Evolutionary conservation across 1,140 invertebrate species (phyloP).

Genomic region (Drosophila tani): DNA sequence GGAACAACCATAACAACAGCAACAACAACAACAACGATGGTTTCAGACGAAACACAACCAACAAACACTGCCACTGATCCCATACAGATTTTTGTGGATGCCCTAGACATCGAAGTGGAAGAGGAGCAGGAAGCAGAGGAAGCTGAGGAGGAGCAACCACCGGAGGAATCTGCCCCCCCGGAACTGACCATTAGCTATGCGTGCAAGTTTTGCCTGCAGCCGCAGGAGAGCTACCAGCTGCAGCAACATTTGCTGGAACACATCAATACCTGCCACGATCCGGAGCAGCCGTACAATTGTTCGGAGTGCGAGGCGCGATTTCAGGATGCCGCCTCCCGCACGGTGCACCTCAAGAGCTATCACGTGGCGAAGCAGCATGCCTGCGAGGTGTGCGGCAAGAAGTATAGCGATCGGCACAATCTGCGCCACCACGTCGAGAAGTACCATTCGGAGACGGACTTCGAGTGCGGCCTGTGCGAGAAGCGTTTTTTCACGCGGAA

Average conservation of each 20-base stretch:
- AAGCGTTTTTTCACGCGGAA: constrained; percentile 79
- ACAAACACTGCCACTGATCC: constrained; percentile 67
- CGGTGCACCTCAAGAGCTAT: constrained; percentile 70
- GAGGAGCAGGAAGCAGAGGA: constrained; percentile 11
- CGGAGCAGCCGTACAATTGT: constrained; percentile 77
- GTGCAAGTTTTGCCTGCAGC: constrained; percentile 74
- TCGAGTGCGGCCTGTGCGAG: constrained; percentile 72
- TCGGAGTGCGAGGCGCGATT: constrained; percentile 68
- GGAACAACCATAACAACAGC: constrained; percentile 5
- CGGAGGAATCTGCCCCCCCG: constrained; percentile 12
- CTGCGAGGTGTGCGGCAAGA: constrained; percentile 76
- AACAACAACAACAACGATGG: constrained; percentile 38
- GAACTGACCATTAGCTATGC: constrained; percentile 66
- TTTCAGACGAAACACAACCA: constrained; percentile 52
- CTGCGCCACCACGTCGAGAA: constrained; percentile 76
- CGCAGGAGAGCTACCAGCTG: constrained; percentile 64
- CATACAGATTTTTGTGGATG: constrained; percentile 61
- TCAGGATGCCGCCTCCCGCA: constrained; percentile 78
- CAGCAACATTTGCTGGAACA: constrained; percentile 73
- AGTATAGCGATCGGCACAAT: constrained; percentile 80
- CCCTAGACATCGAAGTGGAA: constrained; percentile 48
- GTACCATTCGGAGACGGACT: constrained; percentile 81
- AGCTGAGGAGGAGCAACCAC: constrained; percentile 1
- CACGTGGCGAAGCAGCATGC: constrained; percentile 72
- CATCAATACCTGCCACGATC: constrained; percentile 63